Conservation (phyloP, 2,113 vertebrate species). For the Diphyllodes magnificus region DNA sequence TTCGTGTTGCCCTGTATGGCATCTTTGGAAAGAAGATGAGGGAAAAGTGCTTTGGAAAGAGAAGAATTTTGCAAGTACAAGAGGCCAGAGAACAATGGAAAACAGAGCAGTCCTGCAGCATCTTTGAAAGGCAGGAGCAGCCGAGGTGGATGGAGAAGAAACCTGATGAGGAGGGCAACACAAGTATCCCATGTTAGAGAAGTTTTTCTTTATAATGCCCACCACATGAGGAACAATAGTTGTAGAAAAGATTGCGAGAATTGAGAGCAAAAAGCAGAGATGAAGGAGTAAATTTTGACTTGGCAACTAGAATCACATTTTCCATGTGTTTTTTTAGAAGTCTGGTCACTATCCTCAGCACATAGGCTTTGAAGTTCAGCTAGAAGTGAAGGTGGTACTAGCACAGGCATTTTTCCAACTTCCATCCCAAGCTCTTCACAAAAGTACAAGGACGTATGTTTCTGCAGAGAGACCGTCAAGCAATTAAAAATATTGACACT, state of each 20-base stretch:
- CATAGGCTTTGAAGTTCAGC: background rate
- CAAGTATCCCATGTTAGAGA: background rate
- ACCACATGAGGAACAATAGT: accelerated
- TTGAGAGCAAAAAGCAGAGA: background rate
- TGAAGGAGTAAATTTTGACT: background rate
- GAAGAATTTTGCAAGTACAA: background rate
- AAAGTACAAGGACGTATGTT: background rate
- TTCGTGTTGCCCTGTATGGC: accelerated
- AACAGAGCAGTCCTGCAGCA: background rate
- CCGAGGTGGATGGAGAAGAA: background rate
- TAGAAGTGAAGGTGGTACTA: background rate
- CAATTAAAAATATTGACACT: background rate
- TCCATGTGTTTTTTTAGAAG: background rate
- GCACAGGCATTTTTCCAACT: background rate
- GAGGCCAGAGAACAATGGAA: background rate
- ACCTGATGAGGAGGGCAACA: background rate
- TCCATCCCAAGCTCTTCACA: background rate
- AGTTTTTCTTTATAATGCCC: background rate
- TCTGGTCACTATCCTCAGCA: background rate
- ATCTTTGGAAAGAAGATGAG: background rate
- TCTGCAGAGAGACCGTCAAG: background rate
- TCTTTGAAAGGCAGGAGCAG: background rate
- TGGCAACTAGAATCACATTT: background rate
- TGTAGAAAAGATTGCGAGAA: background rate
- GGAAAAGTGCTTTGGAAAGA: background rate